Base-by-base conservation (phyloP, 2,113 vertebrate genomes). In the Physeter macrocephalus region DNA sequence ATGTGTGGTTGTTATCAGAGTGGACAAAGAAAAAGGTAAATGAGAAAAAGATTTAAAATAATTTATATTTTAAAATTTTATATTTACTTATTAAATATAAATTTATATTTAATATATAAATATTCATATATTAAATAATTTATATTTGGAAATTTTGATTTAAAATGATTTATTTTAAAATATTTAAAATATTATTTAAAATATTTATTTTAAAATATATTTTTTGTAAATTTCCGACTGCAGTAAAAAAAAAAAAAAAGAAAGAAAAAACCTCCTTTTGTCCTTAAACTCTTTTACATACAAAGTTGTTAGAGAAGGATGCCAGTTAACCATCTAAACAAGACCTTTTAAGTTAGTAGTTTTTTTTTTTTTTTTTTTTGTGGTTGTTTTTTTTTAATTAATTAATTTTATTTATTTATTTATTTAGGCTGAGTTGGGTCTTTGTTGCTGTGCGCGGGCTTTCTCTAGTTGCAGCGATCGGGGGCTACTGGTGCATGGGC, bases 21-120 rank as follows among this genome's bases (percentile, higher is more conserved):
- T 99, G 29, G 99, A 99, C 98, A 99, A 99, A 98, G 99, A 99
- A 97, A 99, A 99, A 98, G 99, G 99, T 99, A 98, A 98, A 96
- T 74, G 72, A 66, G 90, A 77, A 96, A 84, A 39, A 1, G 52
- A 67, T 25, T 29, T 92, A 78, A 94, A 88, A 62, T 78, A 43
- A 15, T 27, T 57, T 80, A 36, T 34, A 34, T 66, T 66, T 66
- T 54, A 36, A 80, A 25, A 4, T 8, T 54, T 23, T 80, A 54
- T 34, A 34, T 77, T 49, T 52, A 90, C 27, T 31, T 75, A 75
- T 31, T 46, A 75, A 75, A 46, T 75, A 75, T 20, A 31, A 62
- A 7, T 25, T 34, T 54, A 54, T 54, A 20, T 29, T 12, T 54
- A n/a, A 54, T n/a, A n/a, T 41, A 41, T 43, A 72, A 31, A 10